Base-by-base conservation (phyloP, 2,888 invertebrate genomes). In the Chromoteleia sp. region DNA sequence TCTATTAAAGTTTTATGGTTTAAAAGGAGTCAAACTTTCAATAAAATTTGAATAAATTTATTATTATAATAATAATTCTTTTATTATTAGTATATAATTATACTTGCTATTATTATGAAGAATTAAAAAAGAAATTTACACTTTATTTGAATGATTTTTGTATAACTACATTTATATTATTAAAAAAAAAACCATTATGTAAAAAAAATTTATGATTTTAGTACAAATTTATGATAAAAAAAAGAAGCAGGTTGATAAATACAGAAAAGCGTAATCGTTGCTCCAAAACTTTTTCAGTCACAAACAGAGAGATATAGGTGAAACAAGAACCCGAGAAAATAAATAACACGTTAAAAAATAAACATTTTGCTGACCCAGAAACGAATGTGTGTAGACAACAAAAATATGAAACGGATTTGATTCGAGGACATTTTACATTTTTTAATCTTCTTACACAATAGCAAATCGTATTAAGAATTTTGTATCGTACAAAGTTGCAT, bases 261-360 rank as follows among this genome's bases (percentile, higher is more conserved):
- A 25, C n/a, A 8, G 25, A 48, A 21, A 21, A 25, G 25, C 2
- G 25, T n/a, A 48, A 50, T 50, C 1, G 50, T 50, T 25, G 29
- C 15, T 7, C 50, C 7, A 21, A 50, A 25, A 12, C 50, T 21
- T 25, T 25, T 50, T 14, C 50, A 17, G 25, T 50, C 25, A 17
- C 50, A 43, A n/a, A n/a, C 43, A 4, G 6, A 14, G 0, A 48
- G 2, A 52, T 30, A 15, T 19, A 50, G 48, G 30, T 14, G 50
- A 50, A 50, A 17, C 50, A 50, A 12, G 33, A 54, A 54, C 15
- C 33, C 54, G 54, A 30, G 36, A 56, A 56, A 36, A 56, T 36
- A 36, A 36, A 12, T 36, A 36, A 19, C 36, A 0, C 8, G 19
- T 36, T 33, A 56, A 56, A 56, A 56, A 36, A 56, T 56, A 15